Evolutionary conservation across 2,113 vertebrate species (phyloP).

Genomic region (Chlorocebus sabaeus): DNA sequence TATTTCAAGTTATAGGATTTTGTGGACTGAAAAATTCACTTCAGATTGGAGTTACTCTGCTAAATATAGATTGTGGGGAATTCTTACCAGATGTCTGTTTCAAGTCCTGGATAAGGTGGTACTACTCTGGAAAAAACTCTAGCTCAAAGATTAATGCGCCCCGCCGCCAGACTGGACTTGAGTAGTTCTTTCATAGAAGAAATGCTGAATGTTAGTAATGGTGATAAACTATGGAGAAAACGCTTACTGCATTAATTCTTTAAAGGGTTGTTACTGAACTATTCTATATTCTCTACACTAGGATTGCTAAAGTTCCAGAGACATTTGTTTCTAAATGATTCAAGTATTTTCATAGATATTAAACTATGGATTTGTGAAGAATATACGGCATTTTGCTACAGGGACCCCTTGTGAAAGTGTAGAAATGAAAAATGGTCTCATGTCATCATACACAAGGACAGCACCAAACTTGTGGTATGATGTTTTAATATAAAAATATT

Average conservation of each 20-base stretch:
- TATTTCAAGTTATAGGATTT: not conserved
- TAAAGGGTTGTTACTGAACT: not conserved
- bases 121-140: not conserved
- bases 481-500: not conserved
- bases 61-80: not conserved
- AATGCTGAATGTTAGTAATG: not conserved
- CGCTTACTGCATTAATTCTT: not conserved
- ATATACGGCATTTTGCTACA: not conserved
- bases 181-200: not conserved
- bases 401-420: not conserved
- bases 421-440: not conserved
- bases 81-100: slow-evolving; percentile 32
- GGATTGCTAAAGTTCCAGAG: not conserved
- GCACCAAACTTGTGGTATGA: not conserved
- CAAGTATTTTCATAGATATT: not conserved
- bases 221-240: not conserved
- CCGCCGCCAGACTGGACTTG: not conserved
- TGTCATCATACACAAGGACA: not conserved
- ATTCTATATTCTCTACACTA: not conserved
- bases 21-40: not conserved
- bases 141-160: not conserved
- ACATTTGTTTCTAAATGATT: slow-evolving; percentile 15
- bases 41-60: slow-evolving; percentile 10
- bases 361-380: not conserved
- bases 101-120: not conserved